Evolutionary conservation across 1,140 invertebrate genomes (phyloP).

Genomic region (Aphidius gifuensis): DNA sequence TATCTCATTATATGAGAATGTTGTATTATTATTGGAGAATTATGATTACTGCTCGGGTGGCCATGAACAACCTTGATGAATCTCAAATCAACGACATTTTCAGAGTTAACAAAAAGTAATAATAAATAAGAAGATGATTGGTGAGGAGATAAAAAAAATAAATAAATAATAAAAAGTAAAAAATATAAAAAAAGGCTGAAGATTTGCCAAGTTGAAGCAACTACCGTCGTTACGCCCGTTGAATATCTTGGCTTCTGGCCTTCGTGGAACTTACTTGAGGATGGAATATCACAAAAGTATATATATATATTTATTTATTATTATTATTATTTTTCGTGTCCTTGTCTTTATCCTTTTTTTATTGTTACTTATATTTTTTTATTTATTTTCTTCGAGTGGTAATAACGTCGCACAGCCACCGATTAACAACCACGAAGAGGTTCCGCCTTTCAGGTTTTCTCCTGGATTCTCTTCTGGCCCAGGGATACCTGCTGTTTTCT

Average conservation of each 20-base stretch:
- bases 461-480: neutral
- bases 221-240: slow-evolving; percentile 37
- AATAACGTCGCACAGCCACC: slow-evolving; percentile 27
- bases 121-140: too few species aligned
- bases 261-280: slow-evolving; percentile 35
- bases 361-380: slow-evolving; percentile 13
- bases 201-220: slow-evolving; percentile 34
- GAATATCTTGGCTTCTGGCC: slow-evolving; percentile 30
- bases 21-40: neutral
- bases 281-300: slow-evolving; percentile 3
- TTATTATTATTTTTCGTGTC: too few species aligned
- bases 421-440: slow-evolving; percentile 24
- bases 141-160: neutral
- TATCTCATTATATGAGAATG: too few species aligned
- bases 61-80: neutral
- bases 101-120: neutral
- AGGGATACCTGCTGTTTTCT: slow-evolving; percentile 5
- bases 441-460: slow-evolving; percentile 18
- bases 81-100: slow-evolving; percentile 2
- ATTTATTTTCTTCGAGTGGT: slow-evolving; percentile 8
- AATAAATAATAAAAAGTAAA: neutral
- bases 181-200: slow-evolving; percentile 29
- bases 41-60: neutral
- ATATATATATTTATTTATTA: too few species aligned
- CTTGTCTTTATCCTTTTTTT: neutral